Evolutionary conservation across 1,140 invertebrate genomes (phyloP).

Genomic region (Musca domestica): DNA sequence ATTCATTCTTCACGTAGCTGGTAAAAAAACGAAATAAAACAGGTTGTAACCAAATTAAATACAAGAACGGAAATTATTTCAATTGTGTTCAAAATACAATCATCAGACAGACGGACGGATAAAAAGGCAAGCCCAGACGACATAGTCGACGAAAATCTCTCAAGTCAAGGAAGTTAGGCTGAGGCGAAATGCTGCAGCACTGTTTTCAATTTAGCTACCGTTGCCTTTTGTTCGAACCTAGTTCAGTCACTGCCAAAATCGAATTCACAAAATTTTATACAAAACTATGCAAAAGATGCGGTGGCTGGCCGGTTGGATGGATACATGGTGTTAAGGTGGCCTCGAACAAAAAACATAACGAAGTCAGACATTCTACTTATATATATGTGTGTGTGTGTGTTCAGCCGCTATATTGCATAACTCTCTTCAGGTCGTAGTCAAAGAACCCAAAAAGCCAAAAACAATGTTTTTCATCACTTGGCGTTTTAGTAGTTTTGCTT

Average conservation of each 20-base stretch:
- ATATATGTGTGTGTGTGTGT: background rate
- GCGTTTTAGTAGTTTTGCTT: background rate
- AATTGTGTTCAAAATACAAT: conserved; percentile 44
- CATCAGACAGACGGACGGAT: background rate
- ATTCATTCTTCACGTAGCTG: too few species aligned
- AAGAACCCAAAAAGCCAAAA: background rate
- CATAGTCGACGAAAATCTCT: too few species aligned
- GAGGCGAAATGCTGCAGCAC: background rate
- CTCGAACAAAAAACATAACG: background rate
- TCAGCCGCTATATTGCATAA: background rate
- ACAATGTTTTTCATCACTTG: background rate
- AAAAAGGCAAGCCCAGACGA: background rate
- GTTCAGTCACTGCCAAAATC: background rate
- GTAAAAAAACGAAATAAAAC: background rate
- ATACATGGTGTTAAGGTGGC: background rate
- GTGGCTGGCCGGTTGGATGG: background rate
- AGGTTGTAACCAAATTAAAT: conserved; percentile 19
- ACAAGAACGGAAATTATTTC: conserved; percentile 47
- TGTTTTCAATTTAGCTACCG: background rate
- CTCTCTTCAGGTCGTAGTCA: background rate
- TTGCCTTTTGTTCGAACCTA: background rate
- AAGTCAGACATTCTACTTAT: background rate
- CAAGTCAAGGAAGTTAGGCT: conserved; percentile 2
- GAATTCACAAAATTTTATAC: background rate
- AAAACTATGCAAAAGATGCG: conserved; percentile 8